phyloP scores from a whole-genome alignment of 2,888 invertebrate species.

The Sminthurinus aureus region DNA sequence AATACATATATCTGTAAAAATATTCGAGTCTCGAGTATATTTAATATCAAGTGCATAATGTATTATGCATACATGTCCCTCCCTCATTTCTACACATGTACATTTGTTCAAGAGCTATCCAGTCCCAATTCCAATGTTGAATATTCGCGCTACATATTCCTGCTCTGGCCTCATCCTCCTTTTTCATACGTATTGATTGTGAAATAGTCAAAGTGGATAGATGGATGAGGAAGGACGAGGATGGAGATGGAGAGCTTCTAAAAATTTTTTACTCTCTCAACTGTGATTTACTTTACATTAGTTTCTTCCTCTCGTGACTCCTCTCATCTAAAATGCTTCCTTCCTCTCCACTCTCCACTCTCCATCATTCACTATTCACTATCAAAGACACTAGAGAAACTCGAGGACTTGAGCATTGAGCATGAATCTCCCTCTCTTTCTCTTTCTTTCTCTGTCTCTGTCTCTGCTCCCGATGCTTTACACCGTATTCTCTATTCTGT shows the following conservation, averaged over 20 bases:
- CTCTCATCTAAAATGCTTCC: slow-evolving; percentile 28
- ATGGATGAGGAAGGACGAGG: slow-evolving; percentile 8
- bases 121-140: no score
- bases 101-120: no score
- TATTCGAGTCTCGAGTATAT: slow-evolving; percentile 2
- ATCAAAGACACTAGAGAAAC: no score
- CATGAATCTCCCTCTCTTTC: background rate
- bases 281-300: no score
- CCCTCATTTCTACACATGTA: no score
- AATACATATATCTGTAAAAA: background rate
- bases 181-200: background rate
- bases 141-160: background rate
- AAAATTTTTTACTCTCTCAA: background rate
- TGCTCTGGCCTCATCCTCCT: background rate
- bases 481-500: no score
- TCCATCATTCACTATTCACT: no score
- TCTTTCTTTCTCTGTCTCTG: background rate
- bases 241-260: slow-evolving; percentile 1
- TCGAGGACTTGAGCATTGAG: no score
- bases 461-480: no score
- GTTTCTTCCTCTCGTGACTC: slow-evolving; percentile 1
- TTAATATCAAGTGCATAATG: no score
- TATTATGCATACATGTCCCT: no score
- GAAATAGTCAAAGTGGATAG: background rate
- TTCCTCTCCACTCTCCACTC: background rate